phyloP scores from a whole-genome alignment of 2,888 invertebrate species.

The Cosmia trapezina region DNA sequence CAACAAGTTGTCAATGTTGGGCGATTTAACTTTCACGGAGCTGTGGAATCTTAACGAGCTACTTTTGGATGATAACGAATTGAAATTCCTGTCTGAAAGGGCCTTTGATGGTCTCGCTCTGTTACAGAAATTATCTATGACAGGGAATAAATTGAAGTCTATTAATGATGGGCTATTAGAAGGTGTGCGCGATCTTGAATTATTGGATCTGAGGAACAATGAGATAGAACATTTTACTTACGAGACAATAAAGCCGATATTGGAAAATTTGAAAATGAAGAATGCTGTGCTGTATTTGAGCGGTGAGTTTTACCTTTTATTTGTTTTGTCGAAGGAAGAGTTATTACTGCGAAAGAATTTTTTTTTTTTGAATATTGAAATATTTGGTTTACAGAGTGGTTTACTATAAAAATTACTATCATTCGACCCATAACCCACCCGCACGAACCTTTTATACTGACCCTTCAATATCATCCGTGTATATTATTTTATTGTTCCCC shows the following conservation, averaged over 20 bases:
- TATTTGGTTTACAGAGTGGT: background rate
- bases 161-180: slow-evolving; percentile 94
- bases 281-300: slow-evolving; percentile 86
- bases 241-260: slow-evolving; percentile 94
- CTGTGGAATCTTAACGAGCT: slow-evolving; percentile 93
- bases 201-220: slow-evolving; percentile 95
- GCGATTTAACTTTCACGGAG: slow-evolving; percentile 95
- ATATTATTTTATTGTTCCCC: slow-evolving; percentile 31
- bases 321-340: background rate
- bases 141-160: slow-evolving; percentile 93
- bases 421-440: slow-evolving; percentile 8
- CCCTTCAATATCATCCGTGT: slow-evolving; percentile 11
- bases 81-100: slow-evolving; percentile 93
- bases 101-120: slow-evolving; percentile 94
- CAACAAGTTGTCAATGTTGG: slow-evolving; percentile 94
- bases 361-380: too few species aligned
- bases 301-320: slow-evolving; percentile 74
- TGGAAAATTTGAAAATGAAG: slow-evolving; percentile 92
- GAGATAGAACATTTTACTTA: slow-evolving; percentile 93
- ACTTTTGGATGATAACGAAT: slow-evolving; percentile 92
- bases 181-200: slow-evolving; percentile 93
- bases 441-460: slow-evolving; percentile 3
- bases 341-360: background rate
- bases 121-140: slow-evolving; percentile 93
- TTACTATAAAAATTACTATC: background rate